phyloP scores from a whole-genome alignment of 2,797 vertebrate genomes.

The Buceros bicornis region DNA sequence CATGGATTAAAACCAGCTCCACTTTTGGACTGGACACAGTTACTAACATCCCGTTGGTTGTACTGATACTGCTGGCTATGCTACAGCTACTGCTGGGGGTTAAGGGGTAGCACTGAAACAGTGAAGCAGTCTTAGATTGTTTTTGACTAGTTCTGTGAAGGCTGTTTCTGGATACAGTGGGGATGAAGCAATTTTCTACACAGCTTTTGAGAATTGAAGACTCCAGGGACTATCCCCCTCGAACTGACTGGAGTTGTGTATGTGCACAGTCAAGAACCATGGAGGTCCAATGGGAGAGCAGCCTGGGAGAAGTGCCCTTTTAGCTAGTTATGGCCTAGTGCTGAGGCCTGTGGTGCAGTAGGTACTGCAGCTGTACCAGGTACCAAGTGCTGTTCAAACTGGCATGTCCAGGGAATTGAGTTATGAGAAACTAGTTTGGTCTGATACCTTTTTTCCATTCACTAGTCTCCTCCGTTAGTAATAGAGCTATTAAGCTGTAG shows the following conservation, averaged over 20 bases:
- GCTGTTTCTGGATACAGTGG: not conserved
- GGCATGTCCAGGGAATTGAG: not conserved
- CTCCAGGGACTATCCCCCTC: not conserved
- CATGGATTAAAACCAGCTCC: slow-evolving; percentile 17
- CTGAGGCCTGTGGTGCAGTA: not conserved
- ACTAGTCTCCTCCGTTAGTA: not conserved
- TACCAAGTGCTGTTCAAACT: not conserved
- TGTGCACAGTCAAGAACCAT: not conserved
- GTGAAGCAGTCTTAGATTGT: not conserved
- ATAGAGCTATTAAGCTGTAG: not conserved
- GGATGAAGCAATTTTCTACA: not conserved
- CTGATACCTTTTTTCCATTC: not conserved
- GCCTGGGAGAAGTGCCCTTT: not conserved
- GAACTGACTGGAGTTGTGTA: not conserved
- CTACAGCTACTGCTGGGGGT: not conserved
- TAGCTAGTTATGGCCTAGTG: not conserved
- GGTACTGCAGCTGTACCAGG: not conserved
- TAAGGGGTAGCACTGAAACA: not conserved
- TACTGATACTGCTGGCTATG: slow-evolving; percentile 29
- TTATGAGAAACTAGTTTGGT: not conserved
- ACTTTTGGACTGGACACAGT: slow-evolving; percentile 25
- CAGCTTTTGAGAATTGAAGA: not conserved
- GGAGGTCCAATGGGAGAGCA: not conserved
- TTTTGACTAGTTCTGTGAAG: not conserved
- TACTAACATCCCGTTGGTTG: not conserved